These are phyloP conservation scores for Pimpla rufipes DNA, from an alignment of 2,888 invertebrate genomes.

Conservation along the genomic window DNA sequence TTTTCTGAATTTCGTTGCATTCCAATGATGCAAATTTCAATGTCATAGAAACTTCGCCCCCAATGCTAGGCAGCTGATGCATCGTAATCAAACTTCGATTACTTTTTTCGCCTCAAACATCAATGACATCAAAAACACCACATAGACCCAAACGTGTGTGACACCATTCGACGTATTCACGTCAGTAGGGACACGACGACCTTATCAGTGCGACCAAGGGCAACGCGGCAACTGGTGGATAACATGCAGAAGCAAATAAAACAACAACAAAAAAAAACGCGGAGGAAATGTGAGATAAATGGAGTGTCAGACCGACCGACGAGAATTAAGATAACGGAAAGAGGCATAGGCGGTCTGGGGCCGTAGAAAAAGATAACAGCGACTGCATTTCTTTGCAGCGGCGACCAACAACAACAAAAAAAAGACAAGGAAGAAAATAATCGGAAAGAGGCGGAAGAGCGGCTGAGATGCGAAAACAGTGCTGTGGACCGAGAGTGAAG, in stretches of 20 bases:
- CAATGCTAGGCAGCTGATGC: no score
- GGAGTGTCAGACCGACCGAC: constrained; percentile 1
- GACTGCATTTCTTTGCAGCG: not conserved
- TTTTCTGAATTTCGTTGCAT: no score
- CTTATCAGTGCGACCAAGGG: constrained; percentile 13
- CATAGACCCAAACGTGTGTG: not conserved
- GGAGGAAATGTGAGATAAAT: constrained; percentile 1
- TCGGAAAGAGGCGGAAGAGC: not conserved
- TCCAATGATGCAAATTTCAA: no score
- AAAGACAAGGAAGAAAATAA: constrained; percentile 8
- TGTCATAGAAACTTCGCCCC: no score
- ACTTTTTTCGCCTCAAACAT: no score
- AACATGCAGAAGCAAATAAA: constrained; percentile 19
- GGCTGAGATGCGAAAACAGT: constrained; percentile 8
- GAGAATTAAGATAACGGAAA: constrained; percentile 3
- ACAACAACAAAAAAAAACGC: not conserved
- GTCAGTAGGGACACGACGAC: not conserved
- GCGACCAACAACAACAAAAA: not conserved
- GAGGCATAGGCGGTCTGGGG: not conserved
- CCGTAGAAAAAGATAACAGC: not conserved
- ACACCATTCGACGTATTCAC: not conserved
- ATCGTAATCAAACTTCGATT: no score
- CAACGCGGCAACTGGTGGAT: constrained; percentile 16
- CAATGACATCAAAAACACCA: no score
- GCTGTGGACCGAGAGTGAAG: not conserved